Percentiles rank a stretch among this genome's conserved stretches.
Evolutionary conservation across 1,140 invertebrate genomes (phyloP).

Genomic region (Nixonia krombeini): DNA sequence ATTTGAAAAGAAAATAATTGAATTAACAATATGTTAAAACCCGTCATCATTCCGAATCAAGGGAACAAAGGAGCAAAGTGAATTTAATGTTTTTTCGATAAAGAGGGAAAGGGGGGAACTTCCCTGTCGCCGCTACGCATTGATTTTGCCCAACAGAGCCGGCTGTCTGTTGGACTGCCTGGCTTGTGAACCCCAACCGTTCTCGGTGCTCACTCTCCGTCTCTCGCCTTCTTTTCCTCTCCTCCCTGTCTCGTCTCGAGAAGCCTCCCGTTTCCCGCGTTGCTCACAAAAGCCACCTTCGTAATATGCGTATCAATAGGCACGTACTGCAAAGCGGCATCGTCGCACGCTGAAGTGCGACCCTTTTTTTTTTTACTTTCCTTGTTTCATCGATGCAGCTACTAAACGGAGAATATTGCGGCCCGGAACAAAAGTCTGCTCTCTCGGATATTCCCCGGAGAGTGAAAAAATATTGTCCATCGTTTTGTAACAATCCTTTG

Average conservation of each 20-base stretch:
- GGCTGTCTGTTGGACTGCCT: constrained; percentile 58
- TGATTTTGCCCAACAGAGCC: constrained; percentile 70
- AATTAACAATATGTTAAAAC: too few relatives aligned
- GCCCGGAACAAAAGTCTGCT: too few relatives aligned
- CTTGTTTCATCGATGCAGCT: background rate
- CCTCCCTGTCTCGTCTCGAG: constrained; percentile 1
- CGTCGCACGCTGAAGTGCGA: background rate
- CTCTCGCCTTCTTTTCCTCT: constrained; percentile 4
- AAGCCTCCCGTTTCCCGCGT: too few relatives aligned
- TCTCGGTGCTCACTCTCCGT: constrained; percentile 34
- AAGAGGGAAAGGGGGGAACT: constrained; percentile 40
- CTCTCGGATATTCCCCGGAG: too few relatives aligned
- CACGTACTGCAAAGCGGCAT: constrained; percentile 1
- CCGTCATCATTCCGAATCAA: too few relatives aligned
- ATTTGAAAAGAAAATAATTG: constrained; percentile 11
- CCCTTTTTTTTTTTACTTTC: background rate
- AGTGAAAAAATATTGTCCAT: too few relatives aligned
- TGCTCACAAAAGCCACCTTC: background rate
- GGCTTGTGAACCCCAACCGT: constrained; percentile 54
- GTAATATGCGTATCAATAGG: background rate
- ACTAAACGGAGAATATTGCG: too few relatives aligned
- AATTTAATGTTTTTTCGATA: too few relatives aligned
- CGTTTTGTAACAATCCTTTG: too few relatives aligned
- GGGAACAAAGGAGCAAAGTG: too few relatives aligned
- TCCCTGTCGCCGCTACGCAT: constrained; percentile 65